phyloP scores from a whole-genome alignment of 2,113 vertebrate species.

The Hemiscyllium ocellatum region DNA sequence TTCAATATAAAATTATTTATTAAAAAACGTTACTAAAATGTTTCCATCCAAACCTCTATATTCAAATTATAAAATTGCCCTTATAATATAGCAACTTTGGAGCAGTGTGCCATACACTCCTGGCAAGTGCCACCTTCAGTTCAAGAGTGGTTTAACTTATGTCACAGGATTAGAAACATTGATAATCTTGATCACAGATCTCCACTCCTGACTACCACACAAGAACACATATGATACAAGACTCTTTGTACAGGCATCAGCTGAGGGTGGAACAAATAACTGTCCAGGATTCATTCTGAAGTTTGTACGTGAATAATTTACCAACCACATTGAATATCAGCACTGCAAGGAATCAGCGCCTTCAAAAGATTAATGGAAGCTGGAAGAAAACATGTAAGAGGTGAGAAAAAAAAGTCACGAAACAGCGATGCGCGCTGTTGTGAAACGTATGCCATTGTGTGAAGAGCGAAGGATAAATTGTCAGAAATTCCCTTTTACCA shows the following conservation, averaged over 20 bases:
- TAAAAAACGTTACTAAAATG: background rate
- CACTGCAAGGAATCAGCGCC: background rate
- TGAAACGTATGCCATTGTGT: background rate
- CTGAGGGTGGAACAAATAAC: background rate
- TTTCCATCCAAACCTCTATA: background rate
- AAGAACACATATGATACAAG: background rate
- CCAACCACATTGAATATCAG: background rate
- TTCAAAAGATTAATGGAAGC: background rate
- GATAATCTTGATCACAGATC: background rate
- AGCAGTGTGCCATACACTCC: background rate
- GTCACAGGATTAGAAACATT: background rate
- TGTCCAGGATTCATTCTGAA: background rate
- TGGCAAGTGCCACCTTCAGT: background rate
- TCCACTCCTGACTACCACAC: background rate
- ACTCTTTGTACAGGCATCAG: background rate
- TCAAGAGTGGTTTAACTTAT: background rate
- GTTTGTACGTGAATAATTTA: background rate
- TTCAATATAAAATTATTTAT: background rate
- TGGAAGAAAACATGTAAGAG: background rate
- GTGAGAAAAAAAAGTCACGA: background rate
- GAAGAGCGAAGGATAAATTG: background rate
- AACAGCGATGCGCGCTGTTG: background rate
- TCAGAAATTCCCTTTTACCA: background rate
- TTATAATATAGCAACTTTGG: background rate
- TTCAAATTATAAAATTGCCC: background rate